phyloP scores from a whole-genome alignment of 2,888 invertebrate genomes.

The Chrysopilus asiliformis region DNA sequence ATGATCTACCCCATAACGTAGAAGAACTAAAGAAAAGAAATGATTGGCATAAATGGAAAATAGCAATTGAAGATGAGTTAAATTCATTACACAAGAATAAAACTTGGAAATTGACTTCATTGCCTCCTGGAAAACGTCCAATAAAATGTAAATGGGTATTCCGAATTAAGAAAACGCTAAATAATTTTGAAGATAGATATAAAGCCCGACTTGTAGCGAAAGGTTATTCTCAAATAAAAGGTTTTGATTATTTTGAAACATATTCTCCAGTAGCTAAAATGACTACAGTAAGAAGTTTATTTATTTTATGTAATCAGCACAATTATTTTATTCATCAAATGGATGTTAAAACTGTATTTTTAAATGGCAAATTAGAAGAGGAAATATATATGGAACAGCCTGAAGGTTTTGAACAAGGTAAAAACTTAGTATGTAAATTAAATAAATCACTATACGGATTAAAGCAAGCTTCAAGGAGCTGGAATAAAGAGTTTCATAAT shows the following conservation, averaged over 20 bases:
- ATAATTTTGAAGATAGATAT: too few species aligned
- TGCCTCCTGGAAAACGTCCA: too few species aligned
- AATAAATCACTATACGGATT: conserved; percentile 4
- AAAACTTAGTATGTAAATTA: conserved; percentile 1
- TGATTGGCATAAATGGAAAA: conserved; percentile 5
- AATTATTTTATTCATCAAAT: conserved; percentile 13
- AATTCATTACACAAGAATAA: conserved; percentile 12
- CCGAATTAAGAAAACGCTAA: too few species aligned
- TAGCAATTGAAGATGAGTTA: conserved; percentile 8
- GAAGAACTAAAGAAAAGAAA: not conserved
- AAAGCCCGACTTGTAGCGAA: too few species aligned
- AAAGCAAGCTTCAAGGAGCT: conserved; percentile 1
- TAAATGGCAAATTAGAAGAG: conserved; percentile 16
- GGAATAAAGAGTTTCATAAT: conserved; percentile 4
- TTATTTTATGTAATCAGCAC: too few species aligned
- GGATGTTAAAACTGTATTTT: conserved; percentile 11
- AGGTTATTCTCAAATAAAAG: too few species aligned
- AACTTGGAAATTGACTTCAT: conserved; percentile 1
- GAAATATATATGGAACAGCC: conserved; percentile 14
- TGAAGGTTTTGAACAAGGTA: conserved; percentile 11
- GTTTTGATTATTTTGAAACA: too few species aligned
- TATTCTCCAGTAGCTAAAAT: too few species aligned
- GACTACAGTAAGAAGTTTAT: too few species aligned
- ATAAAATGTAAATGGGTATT: too few species aligned
- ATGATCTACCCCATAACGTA: not conserved